phyloP scores from a whole-genome alignment of 2,888 invertebrate species.

The Epirrita christyi region DNA sequence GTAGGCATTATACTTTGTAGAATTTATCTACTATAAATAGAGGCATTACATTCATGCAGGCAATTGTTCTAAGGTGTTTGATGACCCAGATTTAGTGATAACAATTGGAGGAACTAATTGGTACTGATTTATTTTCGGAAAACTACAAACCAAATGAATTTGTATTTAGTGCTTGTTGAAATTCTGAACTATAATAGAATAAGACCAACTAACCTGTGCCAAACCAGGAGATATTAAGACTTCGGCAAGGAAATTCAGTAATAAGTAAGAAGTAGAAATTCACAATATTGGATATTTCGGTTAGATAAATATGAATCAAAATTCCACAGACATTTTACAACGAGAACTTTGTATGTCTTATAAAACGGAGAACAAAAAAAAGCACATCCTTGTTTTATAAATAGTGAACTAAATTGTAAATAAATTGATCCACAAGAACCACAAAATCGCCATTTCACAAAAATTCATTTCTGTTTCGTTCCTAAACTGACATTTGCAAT shows the following conservation, averaged over 20 bases:
- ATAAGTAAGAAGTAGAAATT: background rate
- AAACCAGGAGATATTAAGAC: conserved; percentile 18
- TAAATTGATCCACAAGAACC: conserved; percentile 65
- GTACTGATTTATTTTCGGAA: conserved; percentile 4
- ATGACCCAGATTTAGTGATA: conserved; percentile 31
- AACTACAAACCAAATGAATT: background rate
- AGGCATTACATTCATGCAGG: background rate
- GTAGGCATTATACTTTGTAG: background rate
- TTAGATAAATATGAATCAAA: conserved; percentile 23
- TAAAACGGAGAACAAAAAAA: conserved; percentile 25
- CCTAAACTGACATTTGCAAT: background rate
- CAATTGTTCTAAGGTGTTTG: conserved; percentile 3
- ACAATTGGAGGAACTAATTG: conserved; percentile 7
- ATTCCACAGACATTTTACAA: conserved; percentile 28
- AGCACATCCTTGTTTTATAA: conserved; percentile 42
- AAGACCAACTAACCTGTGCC: conserved; percentile 21
- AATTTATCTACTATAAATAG: background rate
- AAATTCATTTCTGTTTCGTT: conserved; percentile 44
- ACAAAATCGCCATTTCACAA: conserved; percentile 81
- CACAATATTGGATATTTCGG: conserved; percentile 31
- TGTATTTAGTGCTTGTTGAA: background rate
- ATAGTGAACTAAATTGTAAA: conserved; percentile 31
- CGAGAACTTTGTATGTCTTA: conserved; percentile 11
- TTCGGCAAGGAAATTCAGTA: conserved; percentile 34
- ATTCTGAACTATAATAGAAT: background rate